phyloP scores from a whole-genome alignment of 2,888 invertebrate species.

The Megalurothrips usitatus region DNA sequence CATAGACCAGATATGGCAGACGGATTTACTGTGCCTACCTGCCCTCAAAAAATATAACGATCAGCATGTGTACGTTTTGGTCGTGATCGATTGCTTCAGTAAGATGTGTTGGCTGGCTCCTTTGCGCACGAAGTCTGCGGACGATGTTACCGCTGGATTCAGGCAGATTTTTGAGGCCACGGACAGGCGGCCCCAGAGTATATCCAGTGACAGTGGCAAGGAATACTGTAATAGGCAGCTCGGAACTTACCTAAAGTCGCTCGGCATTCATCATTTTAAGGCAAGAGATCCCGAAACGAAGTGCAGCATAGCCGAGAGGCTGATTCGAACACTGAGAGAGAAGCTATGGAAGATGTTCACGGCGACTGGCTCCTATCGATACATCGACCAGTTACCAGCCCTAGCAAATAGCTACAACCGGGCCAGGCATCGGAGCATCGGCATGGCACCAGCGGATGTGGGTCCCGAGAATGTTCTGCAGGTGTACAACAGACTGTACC shows the following conservation, averaged over 20 bases:
- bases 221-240: not conserved
- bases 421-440: not conserved
- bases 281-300: not conserved
- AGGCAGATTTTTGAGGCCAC: not conserved
- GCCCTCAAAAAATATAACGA: not conserved
- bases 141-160: not conserved
- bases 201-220: not conserved
- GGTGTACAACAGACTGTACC: not conserved
- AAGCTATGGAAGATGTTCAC: not conserved
- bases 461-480: not conserved
- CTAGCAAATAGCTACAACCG: not conserved
- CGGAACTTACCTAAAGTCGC: not conserved
- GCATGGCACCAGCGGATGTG: not conserved
- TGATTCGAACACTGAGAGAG: not conserved
- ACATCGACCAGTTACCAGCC: not conserved
- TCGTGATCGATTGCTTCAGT: not conserved
- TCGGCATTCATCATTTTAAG: not conserved
- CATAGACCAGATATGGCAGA: not conserved
- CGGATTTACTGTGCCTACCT: not conserved
- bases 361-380: not conserved
- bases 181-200: not conserved
- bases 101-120: not conserved
- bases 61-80: not conserved
- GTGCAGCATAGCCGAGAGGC: not conserved
- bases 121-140: not conserved